Evolutionary conservation across 1,140 invertebrate genomes (phyloP).

Genomic region (Hylaeus anthracinus): DNA sequence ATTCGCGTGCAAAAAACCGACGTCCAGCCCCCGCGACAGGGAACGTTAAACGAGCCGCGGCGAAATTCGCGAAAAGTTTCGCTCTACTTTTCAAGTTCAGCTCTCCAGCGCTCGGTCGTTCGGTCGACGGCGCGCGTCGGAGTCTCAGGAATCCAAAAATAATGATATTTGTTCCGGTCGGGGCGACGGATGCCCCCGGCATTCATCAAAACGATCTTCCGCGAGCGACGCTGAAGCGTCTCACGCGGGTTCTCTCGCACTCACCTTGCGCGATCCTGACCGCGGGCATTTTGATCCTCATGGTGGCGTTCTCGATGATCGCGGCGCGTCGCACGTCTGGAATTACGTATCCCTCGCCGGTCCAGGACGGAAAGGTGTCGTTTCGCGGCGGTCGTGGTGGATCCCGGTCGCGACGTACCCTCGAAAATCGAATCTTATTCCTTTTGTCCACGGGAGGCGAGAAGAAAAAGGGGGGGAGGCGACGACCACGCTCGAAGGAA

Average conservation of each 20-base stretch:
- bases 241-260: slow-evolving; percentile 37
- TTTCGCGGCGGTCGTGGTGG: not conserved
- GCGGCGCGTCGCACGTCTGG: slow-evolving; percentile 49
- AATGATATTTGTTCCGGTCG: not conserved
- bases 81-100: slow-evolving; percentile 17
- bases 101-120: not conserved
- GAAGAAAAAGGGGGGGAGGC: slow-evolving; percentile 53
- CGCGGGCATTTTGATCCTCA: slow-evolving; percentile 98
- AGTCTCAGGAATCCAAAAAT: not conserved
- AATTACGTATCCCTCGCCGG: slow-evolving; percentile 11
- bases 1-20: too few species aligned
- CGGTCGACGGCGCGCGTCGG: not conserved
- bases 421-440: not conserved
- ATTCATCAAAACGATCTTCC: too few species aligned
- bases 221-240: too few species aligned
- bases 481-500: slow-evolving; percentile 45
- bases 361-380: slow-evolving; percentile 49
- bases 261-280: slow-evolving; percentile 96
- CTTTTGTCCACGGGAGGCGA: slow-evolving; percentile 28
- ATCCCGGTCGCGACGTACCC: not conserved
- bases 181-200: not conserved
- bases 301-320: slow-evolving; percentile 83
- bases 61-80: not conserved
- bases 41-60: too few species aligned
- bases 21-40: too few species aligned